Conservation (phyloP, 2,888 invertebrate genomes). For the Napeogenes sylphis region DNA sequence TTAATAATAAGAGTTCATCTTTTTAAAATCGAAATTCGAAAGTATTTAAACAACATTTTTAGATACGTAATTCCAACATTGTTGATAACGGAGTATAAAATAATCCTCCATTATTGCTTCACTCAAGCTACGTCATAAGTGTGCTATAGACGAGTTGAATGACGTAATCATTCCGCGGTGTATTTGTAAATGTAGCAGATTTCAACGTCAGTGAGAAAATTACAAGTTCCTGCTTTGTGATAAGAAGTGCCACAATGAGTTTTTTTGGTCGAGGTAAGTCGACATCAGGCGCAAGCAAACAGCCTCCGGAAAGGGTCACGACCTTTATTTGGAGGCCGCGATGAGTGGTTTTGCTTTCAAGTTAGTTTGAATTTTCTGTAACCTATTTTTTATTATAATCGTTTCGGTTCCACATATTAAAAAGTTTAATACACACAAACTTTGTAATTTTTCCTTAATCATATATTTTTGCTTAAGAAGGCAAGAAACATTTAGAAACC, state of each 20-base stretch:
- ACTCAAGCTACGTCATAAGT: slow-evolving; percentile 16
- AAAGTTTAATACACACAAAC: not conserved
- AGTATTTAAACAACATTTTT: not conserved
- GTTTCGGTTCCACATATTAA: slow-evolving; percentile 1
- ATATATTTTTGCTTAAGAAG: too few relatives aligned
- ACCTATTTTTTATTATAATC: slow-evolving; percentile 25
- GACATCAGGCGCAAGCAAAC: slow-evolving; percentile 63
- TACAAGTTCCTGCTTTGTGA: slow-evolving; percentile 59
- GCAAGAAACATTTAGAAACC: too few relatives aligned
- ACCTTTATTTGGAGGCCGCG: slow-evolving; percentile 58
- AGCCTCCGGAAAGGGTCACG: slow-evolving; percentile 66
- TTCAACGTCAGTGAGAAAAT: slow-evolving; percentile 58
- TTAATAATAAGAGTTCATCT: too few relatives aligned
- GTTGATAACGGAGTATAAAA: slow-evolving; percentile 13
- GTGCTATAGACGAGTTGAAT: slow-evolving; percentile 18
- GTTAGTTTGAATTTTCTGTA: slow-evolving; percentile 30
- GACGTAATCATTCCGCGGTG: slow-evolving; percentile 27
- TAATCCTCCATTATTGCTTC: slow-evolving; percentile 19
- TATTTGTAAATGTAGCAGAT: slow-evolving; percentile 47
- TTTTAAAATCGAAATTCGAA: slow-evolving; percentile 35
- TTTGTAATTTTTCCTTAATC: too few relatives aligned
- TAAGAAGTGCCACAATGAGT: slow-evolving; percentile 68
- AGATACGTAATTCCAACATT: not conserved
- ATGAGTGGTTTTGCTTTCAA: slow-evolving; percentile 36
- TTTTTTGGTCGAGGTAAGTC: slow-evolving; percentile 64